Evolutionary conservation across 2,888 invertebrate species (phyloP).

Genomic region (Erynnis tages): DNA sequence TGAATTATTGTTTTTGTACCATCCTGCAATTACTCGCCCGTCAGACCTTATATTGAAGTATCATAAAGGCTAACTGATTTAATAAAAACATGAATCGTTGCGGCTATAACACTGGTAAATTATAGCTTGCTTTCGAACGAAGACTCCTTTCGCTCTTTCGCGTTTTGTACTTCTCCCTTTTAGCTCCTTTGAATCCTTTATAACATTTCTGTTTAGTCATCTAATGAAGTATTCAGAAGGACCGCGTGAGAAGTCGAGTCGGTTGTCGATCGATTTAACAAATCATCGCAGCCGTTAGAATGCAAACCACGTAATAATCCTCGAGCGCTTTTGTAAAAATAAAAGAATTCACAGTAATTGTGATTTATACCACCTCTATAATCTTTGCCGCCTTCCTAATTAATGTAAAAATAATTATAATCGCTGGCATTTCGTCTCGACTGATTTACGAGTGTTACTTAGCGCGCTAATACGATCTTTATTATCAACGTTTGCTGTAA

Average conservation of each 20-base stretch:
- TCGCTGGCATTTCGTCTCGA: not conserved
- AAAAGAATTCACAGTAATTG: not conserved
- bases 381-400: not conserved
- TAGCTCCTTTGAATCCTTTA: slow-evolving; percentile 49
- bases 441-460: not conserved
- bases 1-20: slow-evolving; percentile 44
- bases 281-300: slow-evolving; percentile 58
- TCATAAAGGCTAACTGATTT: slow-evolving; percentile 25
- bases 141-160: slow-evolving; percentile 40
- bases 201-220: slow-evolving; percentile 65
- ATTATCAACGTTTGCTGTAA: no score
- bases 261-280: slow-evolving; percentile 50
- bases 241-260: slow-evolving; percentile 40
- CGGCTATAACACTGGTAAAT: slow-evolving; percentile 22
- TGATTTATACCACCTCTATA: not conserved
- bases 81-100: slow-evolving; percentile 19
- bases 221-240: slow-evolving; percentile 74
- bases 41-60: slow-evolving; percentile 32
- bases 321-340: slow-evolving; percentile 1
- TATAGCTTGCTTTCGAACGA: slow-evolving; percentile 21
- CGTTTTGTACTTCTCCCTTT: slow-evolving; percentile 47
- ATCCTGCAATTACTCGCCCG: slow-evolving; percentile 33
- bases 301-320: slow-evolving; percentile 39
- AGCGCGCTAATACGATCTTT: no score
- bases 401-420: not conserved